These are phyloP conservation scores for Leptinotarsa undecemlineata DNA, from an alignment of 1,140 invertebrate genomes.

Conservation along the genomic window DNA sequence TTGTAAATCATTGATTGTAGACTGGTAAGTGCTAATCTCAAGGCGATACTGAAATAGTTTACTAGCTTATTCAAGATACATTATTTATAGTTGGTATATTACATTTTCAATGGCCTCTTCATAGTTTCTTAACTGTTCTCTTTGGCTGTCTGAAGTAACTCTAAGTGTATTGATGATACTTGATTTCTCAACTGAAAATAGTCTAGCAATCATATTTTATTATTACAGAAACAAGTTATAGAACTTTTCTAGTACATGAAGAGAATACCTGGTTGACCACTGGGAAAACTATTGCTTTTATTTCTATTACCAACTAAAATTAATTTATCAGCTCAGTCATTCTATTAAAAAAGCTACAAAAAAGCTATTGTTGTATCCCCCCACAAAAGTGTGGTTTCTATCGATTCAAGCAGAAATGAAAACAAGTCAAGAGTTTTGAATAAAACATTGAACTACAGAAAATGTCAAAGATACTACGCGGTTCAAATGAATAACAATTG, in stretches of 20 bases:
- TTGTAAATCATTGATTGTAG: constrained; percentile 41
- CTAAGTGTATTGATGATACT: constrained; percentile 36
- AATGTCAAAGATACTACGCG: no score
- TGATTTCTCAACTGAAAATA: constrained; percentile 41
- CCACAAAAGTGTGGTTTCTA: no score
- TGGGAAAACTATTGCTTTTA: no score
- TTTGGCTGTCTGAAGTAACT: constrained; percentile 30
- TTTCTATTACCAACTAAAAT: no score
- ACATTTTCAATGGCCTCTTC: constrained; percentile 39
- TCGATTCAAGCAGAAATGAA: no score
- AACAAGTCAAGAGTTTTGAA: no score
- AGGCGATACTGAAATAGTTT: constrained; percentile 15
- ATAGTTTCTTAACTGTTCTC: constrained; percentile 35
- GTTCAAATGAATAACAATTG: no score
- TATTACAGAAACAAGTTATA: background rate
- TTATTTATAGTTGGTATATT: constrained; percentile 27
- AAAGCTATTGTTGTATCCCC: no score
- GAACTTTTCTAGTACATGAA: background rate
- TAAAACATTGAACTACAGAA: no score
- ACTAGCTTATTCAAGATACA: background rate
- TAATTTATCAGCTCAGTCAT: no score
- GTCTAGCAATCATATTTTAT: background rate
- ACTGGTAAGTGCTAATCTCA: constrained; percentile 39
- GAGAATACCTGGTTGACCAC: no score
- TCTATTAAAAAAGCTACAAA: no score